Conservation (phyloP, 2,888 invertebrate genomes). For the Euplagia quadripunctaria region DNA sequence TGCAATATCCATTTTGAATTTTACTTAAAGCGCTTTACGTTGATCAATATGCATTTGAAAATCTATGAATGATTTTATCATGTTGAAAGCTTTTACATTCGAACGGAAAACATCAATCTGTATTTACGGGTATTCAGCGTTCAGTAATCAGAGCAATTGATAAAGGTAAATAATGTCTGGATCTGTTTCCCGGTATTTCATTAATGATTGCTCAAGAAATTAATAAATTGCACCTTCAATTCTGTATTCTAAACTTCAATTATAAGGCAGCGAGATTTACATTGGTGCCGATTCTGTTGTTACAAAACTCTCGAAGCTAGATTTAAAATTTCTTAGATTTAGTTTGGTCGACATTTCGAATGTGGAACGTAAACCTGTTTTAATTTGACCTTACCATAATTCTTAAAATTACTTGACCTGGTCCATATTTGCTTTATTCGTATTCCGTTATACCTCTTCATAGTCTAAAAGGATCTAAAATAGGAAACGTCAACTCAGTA, state of each 20-base stretch:
- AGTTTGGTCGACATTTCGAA: too few relatives aligned
- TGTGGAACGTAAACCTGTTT: too few relatives aligned
- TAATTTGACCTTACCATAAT: too few relatives aligned
- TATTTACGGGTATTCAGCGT: background rate
- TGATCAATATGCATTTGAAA: constrained; percentile 7
- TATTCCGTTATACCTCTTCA: too few relatives aligned
- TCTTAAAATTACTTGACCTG: too few relatives aligned
- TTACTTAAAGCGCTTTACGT: background rate
- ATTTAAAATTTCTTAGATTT: too few relatives aligned
- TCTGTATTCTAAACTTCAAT: too few relatives aligned
- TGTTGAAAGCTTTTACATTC: constrained; percentile 12
- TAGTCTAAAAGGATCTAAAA: too few relatives aligned
- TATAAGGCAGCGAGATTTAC: background rate
- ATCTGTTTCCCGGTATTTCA: background rate
- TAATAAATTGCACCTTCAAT: constrained; percentile 20
- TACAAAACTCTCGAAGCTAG: background rate
- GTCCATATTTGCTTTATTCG: too few relatives aligned
- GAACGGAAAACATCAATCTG: background rate
- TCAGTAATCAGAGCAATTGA: background rate
- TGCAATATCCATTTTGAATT: background rate
- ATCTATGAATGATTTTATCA: constrained; percentile 4
- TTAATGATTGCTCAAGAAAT: constrained; percentile 18
- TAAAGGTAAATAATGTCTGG: background rate
- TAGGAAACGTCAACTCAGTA: too few relatives aligned
- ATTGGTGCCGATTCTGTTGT: background rate